These are phyloP conservation scores for Zaprionus taronus DNA, from an alignment of 1,140 invertebrate species.

Conservation along the genomic window DNA sequence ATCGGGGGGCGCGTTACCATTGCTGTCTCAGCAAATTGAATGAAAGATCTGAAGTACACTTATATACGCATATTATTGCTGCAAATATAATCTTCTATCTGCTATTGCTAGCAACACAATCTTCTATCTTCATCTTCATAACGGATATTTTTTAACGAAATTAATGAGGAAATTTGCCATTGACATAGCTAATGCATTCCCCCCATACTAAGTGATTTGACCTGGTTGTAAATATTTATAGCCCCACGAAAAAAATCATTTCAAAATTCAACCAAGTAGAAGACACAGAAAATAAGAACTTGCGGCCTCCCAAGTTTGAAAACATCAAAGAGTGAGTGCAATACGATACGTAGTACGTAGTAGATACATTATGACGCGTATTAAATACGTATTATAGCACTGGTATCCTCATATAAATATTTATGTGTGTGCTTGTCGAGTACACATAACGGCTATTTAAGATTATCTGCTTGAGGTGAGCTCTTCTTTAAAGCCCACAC, in stretches of 20 bases:
- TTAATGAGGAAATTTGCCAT: slow-evolving; percentile 37
- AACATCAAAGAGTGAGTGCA: slow-evolving; percentile 30
- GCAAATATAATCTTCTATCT: slow-evolving; percentile 22
- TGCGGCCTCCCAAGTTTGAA: neutral
- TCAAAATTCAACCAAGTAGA: slow-evolving; percentile 37
- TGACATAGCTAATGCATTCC: slow-evolving; percentile 27
- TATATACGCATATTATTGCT: slow-evolving; percentile 9
- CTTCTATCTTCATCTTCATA: slow-evolving; percentile 11
- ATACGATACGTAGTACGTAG: neutral
- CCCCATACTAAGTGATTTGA: slow-evolving; percentile 1
- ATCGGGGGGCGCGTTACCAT: neutral
- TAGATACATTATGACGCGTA: neutral
- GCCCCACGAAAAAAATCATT: slow-evolving; percentile 18
- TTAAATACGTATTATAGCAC: neutral
- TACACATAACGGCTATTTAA: slow-evolving; percentile 10
- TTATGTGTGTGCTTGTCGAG: slow-evolving; percentile 15
- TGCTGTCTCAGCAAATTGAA: slow-evolving; percentile 32
- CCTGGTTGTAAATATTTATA: slow-evolving; percentile 33
- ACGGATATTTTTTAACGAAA: slow-evolving; percentile 35
- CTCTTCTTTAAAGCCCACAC: slow-evolving; percentile 11
- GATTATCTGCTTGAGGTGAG: slow-evolving; percentile 4
- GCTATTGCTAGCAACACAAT: neutral
- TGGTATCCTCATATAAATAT: slow-evolving; percentile 1
- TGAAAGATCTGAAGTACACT: slow-evolving; percentile 24
- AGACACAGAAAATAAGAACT: slow-evolving; percentile 9